Base-by-base conservation (phyloP, 2,113 vertebrate species). In the Mugil cephalus region DNA sequence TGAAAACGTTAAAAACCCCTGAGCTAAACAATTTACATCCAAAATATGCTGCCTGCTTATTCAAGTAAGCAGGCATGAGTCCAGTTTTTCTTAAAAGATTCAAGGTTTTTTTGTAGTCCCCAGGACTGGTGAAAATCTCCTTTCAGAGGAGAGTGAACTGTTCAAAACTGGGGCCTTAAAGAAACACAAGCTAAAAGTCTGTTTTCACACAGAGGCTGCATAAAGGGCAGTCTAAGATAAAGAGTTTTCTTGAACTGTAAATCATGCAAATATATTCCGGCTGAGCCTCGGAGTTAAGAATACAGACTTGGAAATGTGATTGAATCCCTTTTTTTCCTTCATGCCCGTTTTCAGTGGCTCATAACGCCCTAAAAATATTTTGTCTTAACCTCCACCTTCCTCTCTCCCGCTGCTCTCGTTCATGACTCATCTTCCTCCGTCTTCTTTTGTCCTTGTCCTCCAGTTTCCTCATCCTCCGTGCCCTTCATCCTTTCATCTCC, bases 401-500 rank as follows among this genome's bases (percentile, higher is more conserved):
- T 38, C 0, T 30, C 21, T 30, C 11, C 43, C 21, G 65, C 56
- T 68, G 10, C 36, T 51, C 21, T 39, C 6, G 11, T 39, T 10
- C 6, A 1, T 36, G 51, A 74, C 39, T 74, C 60, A 48, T 71
- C 65, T 50, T 69, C 34, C 24, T 76, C n/a, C 45, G 2, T 45
- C 52, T 39, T 39, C 43, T 4, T 52, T 12, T 17, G 11, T 53
- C 64, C 72, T 52, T 38, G 50, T 45, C 17, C 12, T 54, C 17
- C 4, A 43, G 17, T 52, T 5, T 58, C 39, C 7, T 3, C 21
- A 18, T 13, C 38, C 17, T 62, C 48, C 8, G 34, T 64, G 53
- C 60, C 45, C 38, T 71, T 51, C 58, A 68, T 67, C 35, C 0
- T 75, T 46, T 64, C 24, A 77, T 58, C 43, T 50, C 34, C 19